Conservation (phyloP, 2,113 vertebrate species). For the Oceanodroma tethys region DNA sequence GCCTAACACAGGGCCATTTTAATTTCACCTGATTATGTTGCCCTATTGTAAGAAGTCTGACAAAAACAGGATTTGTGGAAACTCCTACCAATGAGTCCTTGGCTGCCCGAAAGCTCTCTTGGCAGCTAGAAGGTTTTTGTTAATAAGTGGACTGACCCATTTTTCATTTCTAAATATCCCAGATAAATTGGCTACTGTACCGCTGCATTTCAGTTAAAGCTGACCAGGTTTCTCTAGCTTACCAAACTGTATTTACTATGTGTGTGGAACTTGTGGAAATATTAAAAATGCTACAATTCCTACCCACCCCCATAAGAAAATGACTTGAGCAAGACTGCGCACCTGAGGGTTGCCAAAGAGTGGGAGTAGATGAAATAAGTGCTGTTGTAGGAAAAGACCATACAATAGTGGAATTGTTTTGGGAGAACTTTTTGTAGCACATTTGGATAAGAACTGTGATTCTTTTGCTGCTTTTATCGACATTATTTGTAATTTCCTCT, state of each 20-base stretch:
- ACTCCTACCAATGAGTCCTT: not conserved
- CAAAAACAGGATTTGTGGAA: slow-evolving; percentile 23
- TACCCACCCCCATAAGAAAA: not conserved
- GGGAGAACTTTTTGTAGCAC: not conserved
- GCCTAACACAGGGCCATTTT: not conserved
- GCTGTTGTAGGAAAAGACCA: not conserved
- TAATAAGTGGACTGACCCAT: not conserved
- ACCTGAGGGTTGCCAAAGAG: not conserved
- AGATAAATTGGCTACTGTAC: not conserved
- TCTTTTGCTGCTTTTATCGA: not conserved
- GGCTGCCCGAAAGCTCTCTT: not conserved
- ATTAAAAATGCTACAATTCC: not conserved
- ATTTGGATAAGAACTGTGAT: not conserved
- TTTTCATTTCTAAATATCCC: not conserved
- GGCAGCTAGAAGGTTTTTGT: not conserved
- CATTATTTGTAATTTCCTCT: not conserved
- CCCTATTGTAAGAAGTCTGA: not conserved
- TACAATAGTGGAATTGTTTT: not conserved
- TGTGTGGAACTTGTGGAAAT: not conserved
- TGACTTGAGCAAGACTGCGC: not conserved
- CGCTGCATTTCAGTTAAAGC: not conserved
- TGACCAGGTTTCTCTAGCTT: not conserved
- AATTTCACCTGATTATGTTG: not conserved
- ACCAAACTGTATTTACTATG: accelerated
- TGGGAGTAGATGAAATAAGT: not conserved